These are phyloP conservation scores for Chamaetylas fuelleborni DNA, from an alignment of 2,113 vertebrate genomes.

Conservation along the genomic window DNA sequence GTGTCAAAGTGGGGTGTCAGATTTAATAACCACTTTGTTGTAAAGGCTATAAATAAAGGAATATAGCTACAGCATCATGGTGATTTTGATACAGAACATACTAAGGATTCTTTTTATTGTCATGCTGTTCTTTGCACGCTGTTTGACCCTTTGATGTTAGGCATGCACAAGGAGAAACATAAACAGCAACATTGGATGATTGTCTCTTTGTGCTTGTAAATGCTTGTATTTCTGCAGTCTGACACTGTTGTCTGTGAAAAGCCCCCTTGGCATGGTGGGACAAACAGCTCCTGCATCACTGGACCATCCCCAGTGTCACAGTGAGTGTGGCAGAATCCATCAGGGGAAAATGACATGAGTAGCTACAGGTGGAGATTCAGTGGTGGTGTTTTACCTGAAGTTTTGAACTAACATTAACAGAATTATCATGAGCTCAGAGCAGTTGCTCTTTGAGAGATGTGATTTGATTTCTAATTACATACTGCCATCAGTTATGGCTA, in stretches of 20 bases:
- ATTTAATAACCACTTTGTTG: not conserved
- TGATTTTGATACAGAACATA: not conserved
- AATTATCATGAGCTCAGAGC: not conserved
- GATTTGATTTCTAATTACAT: not conserved
- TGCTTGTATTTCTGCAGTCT: not conserved
- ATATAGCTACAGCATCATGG: not conserved
- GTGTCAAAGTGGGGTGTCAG: not conserved
- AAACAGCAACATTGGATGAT: not conserved
- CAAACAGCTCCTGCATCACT: not conserved
- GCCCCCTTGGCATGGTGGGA: not conserved
- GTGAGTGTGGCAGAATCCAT: not conserved
- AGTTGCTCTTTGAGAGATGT: not conserved
- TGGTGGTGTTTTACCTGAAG: not conserved
- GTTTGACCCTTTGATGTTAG: not conserved
- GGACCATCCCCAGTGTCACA: not conserved
- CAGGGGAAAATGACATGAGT: rapidly evolving
- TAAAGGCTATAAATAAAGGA: not conserved
- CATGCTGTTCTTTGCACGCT: not conserved
- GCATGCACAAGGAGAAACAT: not conserved
- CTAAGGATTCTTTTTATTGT: not conserved
- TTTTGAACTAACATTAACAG: not conserved
- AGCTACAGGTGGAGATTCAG: too few relatives aligned
- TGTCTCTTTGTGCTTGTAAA: not conserved
- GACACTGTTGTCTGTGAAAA: not conserved
- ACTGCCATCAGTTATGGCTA: not conserved